Evolutionary conservation across 2,888 invertebrate species (phyloP).

Genomic region (Trachelus troglodyta): DNA sequence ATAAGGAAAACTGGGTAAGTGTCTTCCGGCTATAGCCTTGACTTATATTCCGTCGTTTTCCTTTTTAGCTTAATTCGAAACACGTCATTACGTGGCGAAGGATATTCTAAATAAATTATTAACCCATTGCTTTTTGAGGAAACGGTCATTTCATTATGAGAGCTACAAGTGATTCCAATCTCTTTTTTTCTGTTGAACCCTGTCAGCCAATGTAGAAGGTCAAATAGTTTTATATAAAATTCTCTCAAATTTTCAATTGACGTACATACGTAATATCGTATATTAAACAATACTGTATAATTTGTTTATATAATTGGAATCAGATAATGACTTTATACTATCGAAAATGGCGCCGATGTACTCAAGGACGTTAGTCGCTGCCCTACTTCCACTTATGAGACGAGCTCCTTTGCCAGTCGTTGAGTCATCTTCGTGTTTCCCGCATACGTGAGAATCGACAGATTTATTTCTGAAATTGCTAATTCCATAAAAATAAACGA

Average conservation of each 20-base stretch:
- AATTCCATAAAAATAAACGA: neutral
- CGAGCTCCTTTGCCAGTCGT: neutral
- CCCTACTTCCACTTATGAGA: neutral
- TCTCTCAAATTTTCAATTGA: neutral
- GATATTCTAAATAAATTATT: neutral
- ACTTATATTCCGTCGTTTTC: constrained; percentile 37
- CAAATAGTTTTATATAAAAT: neutral
- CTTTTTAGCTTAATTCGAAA: constrained; percentile 5
- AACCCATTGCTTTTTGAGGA: neutral
- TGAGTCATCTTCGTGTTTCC: neutral
- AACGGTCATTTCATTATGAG: neutral
- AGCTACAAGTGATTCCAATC: neutral
- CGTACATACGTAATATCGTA: neutral
- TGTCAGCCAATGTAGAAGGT: neutral
- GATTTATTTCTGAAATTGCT: neutral
- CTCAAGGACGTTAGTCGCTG: neutral
- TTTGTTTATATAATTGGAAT: neutral
- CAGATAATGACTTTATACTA: neutral
- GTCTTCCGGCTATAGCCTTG: constrained; percentile 54
- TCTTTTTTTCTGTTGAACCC: neutral
- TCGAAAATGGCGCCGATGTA: neutral
- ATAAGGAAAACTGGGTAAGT: constrained; percentile 61
- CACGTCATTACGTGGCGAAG: constrained; percentile 1
- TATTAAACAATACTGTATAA: neutral
- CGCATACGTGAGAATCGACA: neutral